phyloP scores from a whole-genome alignment of 2,888 invertebrate species.

The Brachynemurus nebulosus region DNA sequence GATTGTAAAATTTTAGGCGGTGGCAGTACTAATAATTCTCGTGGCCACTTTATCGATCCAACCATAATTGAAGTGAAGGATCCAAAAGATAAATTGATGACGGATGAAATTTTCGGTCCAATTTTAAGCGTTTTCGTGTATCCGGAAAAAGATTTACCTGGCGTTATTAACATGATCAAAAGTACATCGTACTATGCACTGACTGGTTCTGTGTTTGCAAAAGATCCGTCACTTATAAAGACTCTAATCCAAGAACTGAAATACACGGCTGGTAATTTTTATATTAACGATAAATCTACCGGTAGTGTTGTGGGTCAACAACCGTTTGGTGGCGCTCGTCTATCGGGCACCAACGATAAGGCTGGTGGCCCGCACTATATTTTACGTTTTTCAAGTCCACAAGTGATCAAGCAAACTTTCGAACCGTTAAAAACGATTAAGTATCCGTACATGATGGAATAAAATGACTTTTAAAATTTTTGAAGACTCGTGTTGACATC shows the following conservation, averaged over 20 bases:
- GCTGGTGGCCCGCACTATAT: slow-evolving; percentile 95
- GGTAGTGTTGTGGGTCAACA: slow-evolving; percentile 99
- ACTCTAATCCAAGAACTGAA: slow-evolving; percentile 72
- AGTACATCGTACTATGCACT: slow-evolving; percentile 78
- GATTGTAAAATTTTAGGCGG: slow-evolving; percentile 74
- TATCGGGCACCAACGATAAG: slow-evolving; percentile 98
- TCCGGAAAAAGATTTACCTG: slow-evolving; percentile 55
- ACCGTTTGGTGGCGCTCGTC: slow-evolving; percentile 93
- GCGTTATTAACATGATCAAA: slow-evolving; percentile 59
- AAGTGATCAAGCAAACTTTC: slow-evolving; percentile 87
- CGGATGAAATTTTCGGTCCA: slow-evolving; percentile 96
- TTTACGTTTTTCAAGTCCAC: slow-evolving; percentile 83
- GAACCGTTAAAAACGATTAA: slow-evolving; percentile 57
- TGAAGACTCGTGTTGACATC: too few species aligned
- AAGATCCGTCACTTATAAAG: slow-evolving; percentile 64
- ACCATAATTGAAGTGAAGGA: slow-evolving; percentile 80
- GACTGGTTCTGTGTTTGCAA: slow-evolving; percentile 88
- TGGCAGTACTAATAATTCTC: slow-evolving; percentile 72
- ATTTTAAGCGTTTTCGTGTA: slow-evolving; percentile 82
- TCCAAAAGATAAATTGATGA: slow-evolving; percentile 76
- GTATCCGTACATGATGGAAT: too few species aligned
- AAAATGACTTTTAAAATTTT: too few species aligned
- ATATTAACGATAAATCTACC: slow-evolving; percentile 96
- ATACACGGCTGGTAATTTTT: slow-evolving; percentile 93
- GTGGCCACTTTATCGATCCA: slow-evolving; percentile 88